These are phyloP conservation scores for Rousettus leschenaultii DNA, from an alignment of 2,113 vertebrate genomes.

Conservation along the genomic window DNA sequence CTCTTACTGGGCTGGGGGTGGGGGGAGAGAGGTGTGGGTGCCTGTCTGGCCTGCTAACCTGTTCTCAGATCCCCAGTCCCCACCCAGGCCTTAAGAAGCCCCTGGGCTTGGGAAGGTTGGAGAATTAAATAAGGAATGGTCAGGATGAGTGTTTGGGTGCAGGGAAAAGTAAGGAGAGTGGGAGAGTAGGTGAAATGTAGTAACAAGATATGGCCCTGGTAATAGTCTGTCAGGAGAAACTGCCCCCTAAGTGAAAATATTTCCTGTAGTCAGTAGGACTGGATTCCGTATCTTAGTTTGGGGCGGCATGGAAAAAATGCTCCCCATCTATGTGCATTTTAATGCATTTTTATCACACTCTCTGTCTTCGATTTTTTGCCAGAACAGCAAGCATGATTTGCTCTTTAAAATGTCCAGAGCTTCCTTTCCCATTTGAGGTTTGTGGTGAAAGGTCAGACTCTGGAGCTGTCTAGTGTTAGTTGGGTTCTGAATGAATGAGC, in stretches of 20 bases:
- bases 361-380: background rate
- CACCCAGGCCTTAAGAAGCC: background rate
- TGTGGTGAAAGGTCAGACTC: conserved; percentile 47
- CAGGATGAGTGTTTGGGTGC: background rate
- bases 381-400: background rate
- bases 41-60: background rate
- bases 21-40: no score
- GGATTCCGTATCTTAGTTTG: background rate
- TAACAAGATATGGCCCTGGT: background rate
- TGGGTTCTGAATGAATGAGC: background rate
- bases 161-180: background rate
- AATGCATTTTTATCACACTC: background rate
- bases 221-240: background rate
- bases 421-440: conserved; percentile 15
- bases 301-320: background rate
- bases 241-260: background rate
- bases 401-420: background rate
- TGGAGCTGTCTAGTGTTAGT: background rate
- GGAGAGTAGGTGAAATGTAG: background rate
- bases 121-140: background rate
- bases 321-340: background rate
- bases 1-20: background rate
- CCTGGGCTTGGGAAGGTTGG: background rate
- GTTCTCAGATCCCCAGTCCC: background rate
- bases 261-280: background rate